These are phyloP conservation scores for Streptopelia turtur DNA, from an alignment of 2,797 vertebrate species.

Conservation along the genomic window DNA sequence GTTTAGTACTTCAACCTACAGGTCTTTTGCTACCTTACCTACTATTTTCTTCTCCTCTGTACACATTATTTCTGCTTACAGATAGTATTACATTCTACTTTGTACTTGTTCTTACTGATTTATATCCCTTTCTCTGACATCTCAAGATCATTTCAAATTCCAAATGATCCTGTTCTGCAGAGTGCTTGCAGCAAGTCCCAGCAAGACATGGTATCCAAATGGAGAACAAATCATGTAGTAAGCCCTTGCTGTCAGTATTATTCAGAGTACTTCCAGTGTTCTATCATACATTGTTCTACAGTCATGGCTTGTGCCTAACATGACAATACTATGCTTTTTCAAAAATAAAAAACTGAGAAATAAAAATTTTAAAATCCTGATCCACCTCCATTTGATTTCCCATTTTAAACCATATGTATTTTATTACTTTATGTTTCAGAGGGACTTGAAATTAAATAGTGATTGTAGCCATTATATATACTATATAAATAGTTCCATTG, in stretches of 20 bases:
- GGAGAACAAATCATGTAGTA: neutral
- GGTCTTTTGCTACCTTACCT: neutral
- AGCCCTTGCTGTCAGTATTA: neutral
- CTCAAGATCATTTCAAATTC: neutral
- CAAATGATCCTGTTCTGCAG: neutral
- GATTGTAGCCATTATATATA: constrained; percentile 8
- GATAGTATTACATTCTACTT: neutral
- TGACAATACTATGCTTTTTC: neutral
- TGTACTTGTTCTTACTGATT: neutral
- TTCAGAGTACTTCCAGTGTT: neutral
- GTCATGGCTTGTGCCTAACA: neutral
- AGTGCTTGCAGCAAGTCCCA: neutral
- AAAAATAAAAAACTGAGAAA: neutral
- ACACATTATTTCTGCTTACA: neutral
- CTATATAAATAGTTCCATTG: constrained; percentile 27
- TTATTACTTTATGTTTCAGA: constrained; percentile 16
- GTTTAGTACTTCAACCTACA: neutral
- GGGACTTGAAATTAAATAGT: neutral
- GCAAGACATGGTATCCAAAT: neutral
- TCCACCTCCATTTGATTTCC: neutral
- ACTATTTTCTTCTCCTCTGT: neutral
- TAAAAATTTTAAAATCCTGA: neutral
- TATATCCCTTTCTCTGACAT: neutral
- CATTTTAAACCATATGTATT: neutral
- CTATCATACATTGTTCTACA: neutral